phyloP scores from a whole-genome alignment of 1,140 invertebrate genomes.

The Leguminivora glycinivorella region DNA sequence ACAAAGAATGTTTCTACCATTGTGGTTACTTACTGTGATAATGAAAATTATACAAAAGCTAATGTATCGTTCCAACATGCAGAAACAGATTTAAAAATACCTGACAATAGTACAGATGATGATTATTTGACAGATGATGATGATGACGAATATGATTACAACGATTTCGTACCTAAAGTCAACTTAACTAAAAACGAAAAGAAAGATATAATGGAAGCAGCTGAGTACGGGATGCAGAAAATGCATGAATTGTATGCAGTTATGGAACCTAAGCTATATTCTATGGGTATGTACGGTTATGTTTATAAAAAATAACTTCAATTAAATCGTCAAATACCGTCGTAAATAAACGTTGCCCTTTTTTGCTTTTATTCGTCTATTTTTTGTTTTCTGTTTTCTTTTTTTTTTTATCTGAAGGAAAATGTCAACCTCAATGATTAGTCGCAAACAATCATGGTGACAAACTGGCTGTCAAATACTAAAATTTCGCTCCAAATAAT shows the following conservation, averaged over 20 bases:
- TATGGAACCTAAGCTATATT: slow-evolving; percentile 84
- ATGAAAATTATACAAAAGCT: slow-evolving; percentile 61
- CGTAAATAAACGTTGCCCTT: too few relatives aligned
- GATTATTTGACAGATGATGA: slow-evolving; percentile 43
- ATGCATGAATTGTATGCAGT: slow-evolving; percentile 83
- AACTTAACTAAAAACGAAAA: slow-evolving; percentile 55
- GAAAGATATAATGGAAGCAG: slow-evolving; percentile 81
- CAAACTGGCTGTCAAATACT: too few relatives aligned
- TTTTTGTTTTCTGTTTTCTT: too few relatives aligned
- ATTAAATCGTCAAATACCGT: too few relatives aligned
- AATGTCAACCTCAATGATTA: too few relatives aligned
- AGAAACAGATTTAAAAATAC: slow-evolving; percentile 37
- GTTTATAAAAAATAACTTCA: slow-evolving; percentile 1
- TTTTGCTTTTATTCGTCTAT: too few relatives aligned
- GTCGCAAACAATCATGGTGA: too few relatives aligned
- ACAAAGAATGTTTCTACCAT: slow-evolving; percentile 71
- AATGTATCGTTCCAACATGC: slow-evolving; percentile 35
- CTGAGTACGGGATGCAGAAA: slow-evolving; percentile 82
- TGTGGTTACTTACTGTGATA: slow-evolving; percentile 73
- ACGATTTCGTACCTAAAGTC: slow-evolving; percentile 38
- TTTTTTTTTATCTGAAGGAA: too few relatives aligned
- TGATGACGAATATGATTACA: slow-evolving; percentile 33
- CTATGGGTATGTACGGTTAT: slow-evolving; percentile 80
- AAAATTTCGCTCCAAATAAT: too few relatives aligned
- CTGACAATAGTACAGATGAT: slow-evolving; percentile 39